These are phyloP conservation scores for Labia minor DNA, from an alignment of 2,888 invertebrate species.

Conservation along the genomic window DNA sequence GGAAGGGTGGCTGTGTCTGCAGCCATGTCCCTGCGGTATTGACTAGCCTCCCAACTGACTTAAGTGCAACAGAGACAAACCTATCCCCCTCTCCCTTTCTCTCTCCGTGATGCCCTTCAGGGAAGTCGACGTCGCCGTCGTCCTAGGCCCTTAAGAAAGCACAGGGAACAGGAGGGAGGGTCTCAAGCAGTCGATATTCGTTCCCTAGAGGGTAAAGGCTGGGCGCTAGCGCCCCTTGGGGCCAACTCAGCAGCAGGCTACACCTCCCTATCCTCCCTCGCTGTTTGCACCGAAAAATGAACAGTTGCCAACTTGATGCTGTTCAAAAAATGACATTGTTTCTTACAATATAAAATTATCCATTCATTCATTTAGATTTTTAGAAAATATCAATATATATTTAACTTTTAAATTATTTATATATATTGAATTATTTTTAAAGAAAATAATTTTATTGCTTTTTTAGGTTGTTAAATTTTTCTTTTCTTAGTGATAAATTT, in stretches of 20 bases:
- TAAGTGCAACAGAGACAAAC: not conserved
- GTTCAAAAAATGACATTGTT: too few species aligned
- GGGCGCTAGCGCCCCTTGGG: conserved; percentile 13
- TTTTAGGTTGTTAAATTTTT: too few species aligned
- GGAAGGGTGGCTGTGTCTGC: not conserved
- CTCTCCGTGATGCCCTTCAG: not conserved
- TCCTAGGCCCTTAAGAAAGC: not conserved
- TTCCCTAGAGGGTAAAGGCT: conserved; percentile 5
- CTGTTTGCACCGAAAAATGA: not conserved
- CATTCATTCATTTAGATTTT: too few species aligned
- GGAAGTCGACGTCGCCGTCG: not conserved
- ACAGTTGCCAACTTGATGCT: not conserved
- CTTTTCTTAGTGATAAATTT: too few species aligned
- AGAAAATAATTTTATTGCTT: too few species aligned
- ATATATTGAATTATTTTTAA: too few species aligned
- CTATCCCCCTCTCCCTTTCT: not conserved
- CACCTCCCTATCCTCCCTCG: not conserved
- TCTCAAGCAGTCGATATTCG: conserved; percentile 13
- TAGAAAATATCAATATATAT: too few species aligned
- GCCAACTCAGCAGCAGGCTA: not conserved
- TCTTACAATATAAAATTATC: too few species aligned
- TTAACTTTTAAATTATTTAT: too few species aligned
- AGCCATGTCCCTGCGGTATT: not conserved
- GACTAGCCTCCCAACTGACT: not conserved
- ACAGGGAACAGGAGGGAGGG: not conserved